Base-by-base conservation (phyloP, 2,888 invertebrate genomes). In the Plebejus anna region DNA sequence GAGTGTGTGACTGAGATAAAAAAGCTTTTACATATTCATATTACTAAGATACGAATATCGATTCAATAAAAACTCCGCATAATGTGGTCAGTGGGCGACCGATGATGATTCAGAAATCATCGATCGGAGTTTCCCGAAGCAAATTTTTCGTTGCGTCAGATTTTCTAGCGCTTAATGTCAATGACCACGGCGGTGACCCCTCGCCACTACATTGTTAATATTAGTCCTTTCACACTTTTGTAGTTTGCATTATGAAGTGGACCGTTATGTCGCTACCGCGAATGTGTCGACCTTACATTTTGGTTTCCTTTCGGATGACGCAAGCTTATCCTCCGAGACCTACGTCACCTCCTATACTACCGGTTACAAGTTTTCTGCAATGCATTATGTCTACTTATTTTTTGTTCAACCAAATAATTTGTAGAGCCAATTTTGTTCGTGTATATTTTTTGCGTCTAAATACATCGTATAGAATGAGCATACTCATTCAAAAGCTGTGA, bases 281-380 rank as follows among this genome's bases (percentile, higher is more conserved):
- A 57, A 76, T 78, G 76, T 78, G 71, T 77, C 82, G 89, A 86
- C 88, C 90, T 90, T 88, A 87, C 83, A 83, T 87, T 86, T 87
- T 86, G 84, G 86, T 84, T 82, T 80, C 82, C 82, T 83, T 86
- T 86, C 83, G 82, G 78, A 80, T 91, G 88, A 90, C 91, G 89
- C 91, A 87, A 91, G 77, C 80, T 83, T 85, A 84, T 85, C 83
- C 83, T 85, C 84, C 82, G 84, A 87, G 87, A 87, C 75, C 77
- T 84, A 87, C 84, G 82, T 88, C 81, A 82, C 89, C 89, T 91
- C 90, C 89, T 76, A 57, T 22, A 70, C 28, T 75, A 71, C 76
- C 76, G 76, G 76, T 76, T 36, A 59, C 76, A 55, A 57, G 71
- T 75, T 66, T 55, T 28, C 28, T 73, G 61, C 22, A 22, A 13